Conservation (phyloP, 2,113 vertebrate genomes). For the Dissostichus mawsoni region DNA sequence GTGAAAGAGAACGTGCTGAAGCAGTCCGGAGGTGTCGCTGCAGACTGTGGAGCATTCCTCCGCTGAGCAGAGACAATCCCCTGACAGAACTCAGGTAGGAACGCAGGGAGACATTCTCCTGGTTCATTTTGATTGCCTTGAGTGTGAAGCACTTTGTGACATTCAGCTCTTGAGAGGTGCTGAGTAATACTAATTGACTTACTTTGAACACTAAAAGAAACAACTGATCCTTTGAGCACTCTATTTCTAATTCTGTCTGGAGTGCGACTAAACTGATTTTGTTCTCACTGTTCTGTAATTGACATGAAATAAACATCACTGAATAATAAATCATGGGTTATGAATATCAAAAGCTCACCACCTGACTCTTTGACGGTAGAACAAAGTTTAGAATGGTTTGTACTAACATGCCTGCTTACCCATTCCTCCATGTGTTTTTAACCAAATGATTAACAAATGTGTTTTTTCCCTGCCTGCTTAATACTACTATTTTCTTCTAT, state of each 20-base stretch:
- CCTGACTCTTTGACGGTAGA: neutral
- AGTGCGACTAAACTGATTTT: neutral
- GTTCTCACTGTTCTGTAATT: too few relatives aligned
- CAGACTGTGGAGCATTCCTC: slow-evolving; percentile 62
- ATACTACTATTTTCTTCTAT: neutral
- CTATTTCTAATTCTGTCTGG: too few relatives aligned
- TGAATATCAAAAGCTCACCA: neutral
- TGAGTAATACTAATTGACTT: neutral
- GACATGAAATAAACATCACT: neutral
- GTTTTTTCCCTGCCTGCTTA: slow-evolving; percentile 9
- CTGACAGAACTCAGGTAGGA: slow-evolving; percentile 59
- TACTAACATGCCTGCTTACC: slow-evolving; percentile 7
- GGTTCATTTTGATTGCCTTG: neutral
- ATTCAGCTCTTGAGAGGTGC: neutral
- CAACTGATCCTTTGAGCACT: neutral
- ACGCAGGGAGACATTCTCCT: rapidly evolving
- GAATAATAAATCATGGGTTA: neutral
- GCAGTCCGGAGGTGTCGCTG: slow-evolving; percentile 71
- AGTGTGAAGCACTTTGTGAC: neutral
- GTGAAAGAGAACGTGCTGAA: slow-evolving; percentile 68
- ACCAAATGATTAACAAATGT: neutral
- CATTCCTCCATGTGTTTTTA: neutral
- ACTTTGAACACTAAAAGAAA: neutral
- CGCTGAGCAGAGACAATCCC: slow-evolving; percentile 61
- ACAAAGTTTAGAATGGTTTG: neutral